A percentile compares a stretch with the other conserved stretches of the same genome.
Conservation (phyloP, 2,113 vertebrate genomes). For the Epinephelus moara region DNA sequence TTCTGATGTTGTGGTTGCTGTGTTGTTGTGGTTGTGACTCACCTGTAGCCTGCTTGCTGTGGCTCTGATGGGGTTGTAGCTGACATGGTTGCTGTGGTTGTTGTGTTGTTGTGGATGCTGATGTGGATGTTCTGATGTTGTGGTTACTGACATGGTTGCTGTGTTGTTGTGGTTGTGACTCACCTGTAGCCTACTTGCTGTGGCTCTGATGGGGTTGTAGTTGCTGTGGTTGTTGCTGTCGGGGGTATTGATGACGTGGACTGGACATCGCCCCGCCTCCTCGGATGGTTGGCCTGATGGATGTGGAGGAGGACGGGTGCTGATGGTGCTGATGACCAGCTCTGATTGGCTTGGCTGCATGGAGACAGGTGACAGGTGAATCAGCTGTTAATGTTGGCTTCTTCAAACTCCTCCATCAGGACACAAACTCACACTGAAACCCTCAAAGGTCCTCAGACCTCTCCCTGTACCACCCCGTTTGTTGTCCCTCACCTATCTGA, state of each 20-base stretch:
- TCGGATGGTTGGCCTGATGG: conserved; percentile 84
- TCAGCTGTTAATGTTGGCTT: neutral
- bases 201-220: conserved; percentile 38
- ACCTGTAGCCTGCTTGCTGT: neutral
- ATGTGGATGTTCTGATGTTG: neutral
- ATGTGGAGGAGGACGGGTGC: conserved; percentile 86
- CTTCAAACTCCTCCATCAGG: neutral
- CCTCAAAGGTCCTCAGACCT: neutral
- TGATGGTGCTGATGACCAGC: conserved; percentile 83
- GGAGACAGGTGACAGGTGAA: neutral
- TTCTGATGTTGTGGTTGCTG: neutral
- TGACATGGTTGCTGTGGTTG: neutral
- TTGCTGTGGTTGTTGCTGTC: conserved; percentile 30
- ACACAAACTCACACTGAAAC: neutral
- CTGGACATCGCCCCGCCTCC: conserved; percentile 81
- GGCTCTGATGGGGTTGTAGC: neutral
- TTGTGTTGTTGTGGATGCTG: neutral
- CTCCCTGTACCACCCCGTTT: too few species aligned
- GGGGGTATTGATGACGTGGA: conserved; percentile 84
- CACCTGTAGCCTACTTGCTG: conserved; percentile 59
- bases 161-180: neutral
- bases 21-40: neutral
- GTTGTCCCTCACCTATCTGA: conserved; percentile 88
- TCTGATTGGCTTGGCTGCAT: conserved; percentile 92
- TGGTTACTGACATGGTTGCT: neutral